Conservation (phyloP, 2,797 vertebrate species). For the Hirundo rustica region DNA sequence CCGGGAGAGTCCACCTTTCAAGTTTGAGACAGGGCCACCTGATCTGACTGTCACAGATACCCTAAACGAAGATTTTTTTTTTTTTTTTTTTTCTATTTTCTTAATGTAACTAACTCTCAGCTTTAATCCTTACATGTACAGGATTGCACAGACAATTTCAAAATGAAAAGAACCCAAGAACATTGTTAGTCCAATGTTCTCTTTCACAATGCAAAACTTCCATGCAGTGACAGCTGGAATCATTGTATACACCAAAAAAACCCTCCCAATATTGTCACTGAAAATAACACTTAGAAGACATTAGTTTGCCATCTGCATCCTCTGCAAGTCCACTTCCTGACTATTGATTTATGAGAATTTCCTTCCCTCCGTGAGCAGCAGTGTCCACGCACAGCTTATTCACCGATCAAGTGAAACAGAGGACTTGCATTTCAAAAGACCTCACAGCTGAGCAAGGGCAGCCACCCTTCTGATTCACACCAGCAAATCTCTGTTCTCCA, state of each 20-base stretch:
- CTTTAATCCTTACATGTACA: neutral
- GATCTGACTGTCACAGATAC: accelerated
- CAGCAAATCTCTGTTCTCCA: neutral
- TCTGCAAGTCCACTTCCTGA: neutral
- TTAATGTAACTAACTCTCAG: neutral
- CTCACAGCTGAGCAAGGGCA: neutral
- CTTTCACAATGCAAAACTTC: neutral
- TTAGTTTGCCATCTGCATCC: neutral
- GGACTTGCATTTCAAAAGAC: neutral
- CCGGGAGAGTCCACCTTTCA: neutral
- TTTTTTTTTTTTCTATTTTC: neutral
- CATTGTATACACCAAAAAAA: neutral
- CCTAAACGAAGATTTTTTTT: neutral
- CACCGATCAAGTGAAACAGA: neutral
- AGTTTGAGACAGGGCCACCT: neutral
- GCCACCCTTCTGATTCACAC: neutral
- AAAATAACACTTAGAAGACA: neutral
- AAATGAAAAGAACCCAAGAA: neutral
- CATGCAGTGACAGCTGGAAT: neutral
- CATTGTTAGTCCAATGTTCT: neutral
- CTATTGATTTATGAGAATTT: neutral
- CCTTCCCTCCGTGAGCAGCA: neutral
- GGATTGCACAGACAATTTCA: neutral
- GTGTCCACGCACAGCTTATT: neutral
- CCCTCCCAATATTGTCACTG: neutral